phyloP scores from a whole-genome alignment of 1,140 invertebrate genomes.

The Calycopis cecrops region DNA sequence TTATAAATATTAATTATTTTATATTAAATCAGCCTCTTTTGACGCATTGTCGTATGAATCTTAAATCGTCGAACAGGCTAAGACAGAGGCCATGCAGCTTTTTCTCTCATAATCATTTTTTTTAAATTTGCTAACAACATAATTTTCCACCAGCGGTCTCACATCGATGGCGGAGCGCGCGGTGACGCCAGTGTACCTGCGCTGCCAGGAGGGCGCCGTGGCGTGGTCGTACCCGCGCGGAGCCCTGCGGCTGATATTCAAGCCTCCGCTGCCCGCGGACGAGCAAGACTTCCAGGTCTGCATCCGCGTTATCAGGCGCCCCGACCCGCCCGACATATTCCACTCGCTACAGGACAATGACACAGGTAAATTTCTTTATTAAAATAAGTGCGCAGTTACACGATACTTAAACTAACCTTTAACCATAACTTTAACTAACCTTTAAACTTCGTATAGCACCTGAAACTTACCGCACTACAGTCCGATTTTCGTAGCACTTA shows the following conservation, averaged over 20 bases:
- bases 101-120: too few relatives aligned
- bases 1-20: too few relatives aligned
- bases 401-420: background rate
- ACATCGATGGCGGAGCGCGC: conserved; percentile 72
- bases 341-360: conserved; percentile 42
- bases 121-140: too few relatives aligned
- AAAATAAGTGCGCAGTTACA: background rate
- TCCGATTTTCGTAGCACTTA: too few relatives aligned
- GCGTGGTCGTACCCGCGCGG: conserved; percentile 86
- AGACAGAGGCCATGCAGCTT: too few relatives aligned
- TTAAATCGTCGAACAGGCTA: too few relatives aligned
- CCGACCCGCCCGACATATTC: conserved; percentile 63
- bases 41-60: too few relatives aligned
- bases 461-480: too few relatives aligned
- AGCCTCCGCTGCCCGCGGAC: conserved; percentile 75
- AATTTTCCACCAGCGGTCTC: conserved; percentile 74
- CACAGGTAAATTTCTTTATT: conserved; percentile 35
- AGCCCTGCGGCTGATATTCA: conserved; percentile 81
- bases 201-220: conserved; percentile 82
- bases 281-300: conserved; percentile 83
- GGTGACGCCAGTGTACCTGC: conserved; percentile 85
- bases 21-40: too few relatives aligned
- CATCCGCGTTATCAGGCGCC: conserved; percentile 75
- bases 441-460: too few relatives aligned
- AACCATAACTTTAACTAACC: too few relatives aligned